Evolutionary conservation across 2,113 vertebrate genomes (phyloP), one percentile per base, ranked within the genome.

Genomic region (Isurus oxyrinchus): DNA sequence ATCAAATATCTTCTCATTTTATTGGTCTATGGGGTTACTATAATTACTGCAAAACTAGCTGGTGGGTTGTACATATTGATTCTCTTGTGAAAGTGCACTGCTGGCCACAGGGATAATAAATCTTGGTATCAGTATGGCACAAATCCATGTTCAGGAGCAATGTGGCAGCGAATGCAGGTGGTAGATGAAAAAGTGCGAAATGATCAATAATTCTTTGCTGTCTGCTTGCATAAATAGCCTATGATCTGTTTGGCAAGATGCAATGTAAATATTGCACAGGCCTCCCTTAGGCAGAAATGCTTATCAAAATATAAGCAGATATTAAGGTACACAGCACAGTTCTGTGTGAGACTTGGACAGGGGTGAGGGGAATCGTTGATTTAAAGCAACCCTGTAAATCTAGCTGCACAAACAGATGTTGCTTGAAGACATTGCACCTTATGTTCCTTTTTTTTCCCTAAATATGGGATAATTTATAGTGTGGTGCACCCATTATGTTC

Each of bases 31-130:
- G 95, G 96, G 96, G 94, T 97, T 96, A 96, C 97, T 96, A 97
- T 96, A 97, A 97, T 96, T 96, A 93, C 96, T 96, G 95, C 95
- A 97, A 96, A 96, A 97, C 79, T 96, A 96, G 96, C 90, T 96
- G 94, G 96, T 97, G 96, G 94, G 96, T 97, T 97, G 97, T 96
- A 96, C 67, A 0, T 97, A 97, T 97, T 97, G 97, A 97, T 97
- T 97, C 96, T 69, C 6, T 53, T 96, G 96, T 97, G 97, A 96
- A 97, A 97, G 96, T 97, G 96, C 96, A 96, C 96, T 96, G 95
- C 84, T 96, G 97, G 97, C 96, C 94, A 97, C 44, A 67, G 96
- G 84, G 0, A 19, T 87, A 96, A 96, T 97, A 98, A 97, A 97
- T 97, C 86, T 96, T 96, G n/a, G 53, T 97, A 96, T 96, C 57